Evolutionary conservation across 2,888 invertebrate genomes (phyloP), one percentile per base, ranked within the genome.

Genomic region (Patella caerulea): DNA sequence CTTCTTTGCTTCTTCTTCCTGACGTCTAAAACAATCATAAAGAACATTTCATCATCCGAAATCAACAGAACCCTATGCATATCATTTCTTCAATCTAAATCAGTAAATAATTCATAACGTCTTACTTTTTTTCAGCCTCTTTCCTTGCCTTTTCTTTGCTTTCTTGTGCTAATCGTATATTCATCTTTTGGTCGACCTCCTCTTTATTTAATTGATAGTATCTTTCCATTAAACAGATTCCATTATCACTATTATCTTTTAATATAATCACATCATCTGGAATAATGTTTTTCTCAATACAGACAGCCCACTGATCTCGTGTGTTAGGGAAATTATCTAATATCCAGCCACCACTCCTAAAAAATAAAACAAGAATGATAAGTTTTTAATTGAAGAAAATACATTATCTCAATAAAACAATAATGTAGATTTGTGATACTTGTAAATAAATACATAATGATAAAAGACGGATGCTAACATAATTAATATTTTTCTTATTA

Each of bases 241-340:
- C 87, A 34, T 85, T 84, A 24, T 89, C 88, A 34, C 86, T 88
- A 53, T 81, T 81, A 72, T 91, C 91, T 55, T 86, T 86, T 69
- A 92, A 83, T n/a, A 86, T 79, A 7, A 92, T 81, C n/a, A 92
- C 84, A 74, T 90, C 90, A 83, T 92, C 91, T 2, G 91, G 91
- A 53, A 90, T 76, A 11, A 91, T 79, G 59, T 87, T 87, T 75
- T 87, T 88, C 83, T 92, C 92, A 15, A 89, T 83, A 82, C 90
- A 84, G 65, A 86, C 86, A 69, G 85, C 88, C 91, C 91, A 91
- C 79, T 91, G 90, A 56, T 92, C 92, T 11, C 89, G 84, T 4
- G 88, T 89, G 70, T 79, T 81, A 7, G 92, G 92, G 84, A 90
- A 92, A 83, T 91, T 91, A 80, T 92, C 92, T 52, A 91, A 78